Base-by-base conservation (phyloP, 2,888 invertebrate species). In the Octonoba sinensis region DNA sequence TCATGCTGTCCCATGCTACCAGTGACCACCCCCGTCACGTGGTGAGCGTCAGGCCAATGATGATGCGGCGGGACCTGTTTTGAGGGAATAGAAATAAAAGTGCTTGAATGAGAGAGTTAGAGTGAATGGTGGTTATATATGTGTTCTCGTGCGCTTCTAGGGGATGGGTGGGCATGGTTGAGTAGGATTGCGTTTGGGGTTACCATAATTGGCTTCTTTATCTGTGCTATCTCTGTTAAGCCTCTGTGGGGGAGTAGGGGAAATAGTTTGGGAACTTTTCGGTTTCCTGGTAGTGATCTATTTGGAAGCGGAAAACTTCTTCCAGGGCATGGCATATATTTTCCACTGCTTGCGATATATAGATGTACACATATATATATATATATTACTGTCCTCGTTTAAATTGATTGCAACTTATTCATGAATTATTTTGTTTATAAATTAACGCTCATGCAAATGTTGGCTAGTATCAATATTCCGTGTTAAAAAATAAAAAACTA, bases 101-200 rank as follows among this genome's bases (percentile, higher is more conserved):
- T 57, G 59, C 56, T 65, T 82, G 82, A 82, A 70, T 69, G 82
- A 82, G 81, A 62, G 81, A 81, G 69, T 79, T 79, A 74, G 65
- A 75, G 66, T 59, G 74, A 81, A 82, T 65, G 75, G 75, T 82
- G 82, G 75, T 75, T 82, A 82, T 75, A 62, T 75, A 72, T 72
- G 78, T 71, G 71, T 66, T 72, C 66, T 73, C 59, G 72, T 69
- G 81, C 73, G 74, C 65, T 75, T 71, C 70, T 16, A 65, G 73
- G 71, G 71, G 75, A 74, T 57, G 82, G 70, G 75, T 59, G 70
- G 64, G 82, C 49, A 70, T 82, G 71, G 75, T 75, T 75, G 70
- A 71, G 73, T 82, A 71, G 74, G 81, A 79, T 67, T 67, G 73
- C 64, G 59, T 71, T 67, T 72, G 24, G 75, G 78, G 78, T 79